Conservation (phyloP, 1,140 invertebrate genomes). For the Megalonaias nervosa region DNA sequence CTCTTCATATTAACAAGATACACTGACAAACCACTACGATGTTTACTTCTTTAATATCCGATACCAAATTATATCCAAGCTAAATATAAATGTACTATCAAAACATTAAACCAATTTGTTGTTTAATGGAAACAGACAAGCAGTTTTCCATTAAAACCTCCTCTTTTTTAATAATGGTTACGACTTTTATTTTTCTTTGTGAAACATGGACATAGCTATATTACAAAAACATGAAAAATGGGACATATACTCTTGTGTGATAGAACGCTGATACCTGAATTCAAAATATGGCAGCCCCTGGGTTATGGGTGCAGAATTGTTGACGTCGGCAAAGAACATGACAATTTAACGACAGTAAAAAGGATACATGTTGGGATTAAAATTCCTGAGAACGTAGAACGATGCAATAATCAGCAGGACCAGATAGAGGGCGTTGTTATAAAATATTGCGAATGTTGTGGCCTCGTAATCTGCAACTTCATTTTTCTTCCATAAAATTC, state of each 20-base stretch:
- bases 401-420: slow-evolving; percentile 94
- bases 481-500: slow-evolving; percentile 96
- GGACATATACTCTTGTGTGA: background rate
- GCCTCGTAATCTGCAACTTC: slow-evolving; percentile 99
- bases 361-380: slow-evolving; percentile 87
- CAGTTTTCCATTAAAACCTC: no score
- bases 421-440: slow-evolving; percentile 98
- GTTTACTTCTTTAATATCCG: no score
- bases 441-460: slow-evolving; percentile 99
- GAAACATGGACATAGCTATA: background rate
- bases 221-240: background rate
- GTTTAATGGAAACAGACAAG: no score
- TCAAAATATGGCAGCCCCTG: background rate
- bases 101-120: no score
- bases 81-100: no score
- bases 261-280: background rate
- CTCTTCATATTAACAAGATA: no score
- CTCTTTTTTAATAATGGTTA: no score
- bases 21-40: no score
- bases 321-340: background rate
- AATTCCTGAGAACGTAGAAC: slow-evolving; percentile 93
- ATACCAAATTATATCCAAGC: no score
- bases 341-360: slow-evolving; percentile 33
- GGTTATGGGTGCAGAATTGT: background rate
- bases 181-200: background rate